Conservation (phyloP, 2,888 invertebrate genomes). For the Psylliodes chrysocephalus region DNA sequence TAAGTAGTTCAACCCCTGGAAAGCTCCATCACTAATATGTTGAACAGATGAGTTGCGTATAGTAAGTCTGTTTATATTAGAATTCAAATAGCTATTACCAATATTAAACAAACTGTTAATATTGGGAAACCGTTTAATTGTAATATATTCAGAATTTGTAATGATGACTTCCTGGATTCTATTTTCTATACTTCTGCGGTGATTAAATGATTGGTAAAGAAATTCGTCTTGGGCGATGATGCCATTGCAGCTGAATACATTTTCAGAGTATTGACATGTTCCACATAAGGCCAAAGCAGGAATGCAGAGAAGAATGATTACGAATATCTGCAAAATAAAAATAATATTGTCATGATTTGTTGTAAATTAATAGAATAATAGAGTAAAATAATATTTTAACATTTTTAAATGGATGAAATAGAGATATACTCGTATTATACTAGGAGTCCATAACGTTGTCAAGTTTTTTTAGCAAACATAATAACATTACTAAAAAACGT, state of each 20-base stretch:
- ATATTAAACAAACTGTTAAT: not conserved
- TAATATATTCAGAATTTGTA: not conserved
- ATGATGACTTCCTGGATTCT: not conserved
- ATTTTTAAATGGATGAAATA: too few species aligned
- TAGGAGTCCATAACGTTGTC: too few species aligned
- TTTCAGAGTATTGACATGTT: not conserved
- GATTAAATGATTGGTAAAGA: not conserved
- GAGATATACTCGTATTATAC: too few species aligned
- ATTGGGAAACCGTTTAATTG: not conserved
- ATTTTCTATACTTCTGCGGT: not conserved
- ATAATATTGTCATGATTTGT: too few species aligned
- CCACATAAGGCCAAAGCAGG: not conserved
- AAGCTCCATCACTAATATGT: not conserved
- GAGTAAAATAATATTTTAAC: too few species aligned
- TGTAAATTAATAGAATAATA: too few species aligned
- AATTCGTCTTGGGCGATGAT: not conserved
- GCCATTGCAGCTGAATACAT: not conserved
- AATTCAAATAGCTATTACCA: not conserved
- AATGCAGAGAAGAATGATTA: not conserved
- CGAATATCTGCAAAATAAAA: too few species aligned
- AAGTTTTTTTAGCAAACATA: too few species aligned
- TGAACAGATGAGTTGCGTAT: not conserved
- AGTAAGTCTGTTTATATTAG: too few species aligned
- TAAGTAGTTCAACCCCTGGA: not conserved
- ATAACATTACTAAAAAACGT: too few species aligned